Percentiles rank a stretch among this genome's conserved stretches.
Evolutionary conservation across 2,113 vertebrate species (phyloP).

Genomic region (Cromileptes altivelis): DNA sequence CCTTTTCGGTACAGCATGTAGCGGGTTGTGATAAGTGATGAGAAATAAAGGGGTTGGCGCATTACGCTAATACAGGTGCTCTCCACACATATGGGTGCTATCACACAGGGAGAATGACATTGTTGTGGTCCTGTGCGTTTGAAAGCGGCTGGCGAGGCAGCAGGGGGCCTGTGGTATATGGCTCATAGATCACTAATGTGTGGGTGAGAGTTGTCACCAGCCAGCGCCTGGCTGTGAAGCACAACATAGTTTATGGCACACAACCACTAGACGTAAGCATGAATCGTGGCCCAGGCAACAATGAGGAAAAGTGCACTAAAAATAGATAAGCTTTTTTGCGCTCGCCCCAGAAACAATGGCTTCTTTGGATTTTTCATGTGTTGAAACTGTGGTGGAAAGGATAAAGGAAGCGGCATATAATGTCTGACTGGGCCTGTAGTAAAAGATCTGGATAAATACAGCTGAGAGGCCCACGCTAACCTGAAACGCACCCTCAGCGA

Average conservation of each 20-base stretch:
- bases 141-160: constrained; percentile 53
- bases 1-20: constrained; percentile 52
- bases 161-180: constrained; percentile 48
- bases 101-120: constrained; percentile 50
- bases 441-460: constrained; percentile 43
- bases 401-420: constrained; percentile 28
- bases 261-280: constrained; percentile 61
- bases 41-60: constrained; percentile 60
- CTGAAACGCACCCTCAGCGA: constrained; percentile 44
- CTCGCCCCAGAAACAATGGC: constrained; percentile 77
- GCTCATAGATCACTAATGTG: constrained; percentile 77
- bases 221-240: constrained; percentile 65
- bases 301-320: constrained; percentile 75
- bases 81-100: constrained; percentile 59
- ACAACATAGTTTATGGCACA: constrained; percentile 74
- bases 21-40: constrained; percentile 73
- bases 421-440: constrained; percentile 40
- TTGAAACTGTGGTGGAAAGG: constrained; percentile 41
- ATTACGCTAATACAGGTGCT: constrained; percentile 72
- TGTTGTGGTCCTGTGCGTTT: constrained; percentile 49
- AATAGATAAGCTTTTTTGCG: constrained; percentile 75
- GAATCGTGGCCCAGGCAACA: constrained; percentile 77
- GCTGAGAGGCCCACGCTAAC: constrained; percentile 50
- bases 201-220: constrained; percentile 79
- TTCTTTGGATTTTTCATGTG: constrained; percentile 60